phyloP scores from a whole-genome alignment of 2,888 invertebrate genomes.

The Apeira syringaria region DNA sequence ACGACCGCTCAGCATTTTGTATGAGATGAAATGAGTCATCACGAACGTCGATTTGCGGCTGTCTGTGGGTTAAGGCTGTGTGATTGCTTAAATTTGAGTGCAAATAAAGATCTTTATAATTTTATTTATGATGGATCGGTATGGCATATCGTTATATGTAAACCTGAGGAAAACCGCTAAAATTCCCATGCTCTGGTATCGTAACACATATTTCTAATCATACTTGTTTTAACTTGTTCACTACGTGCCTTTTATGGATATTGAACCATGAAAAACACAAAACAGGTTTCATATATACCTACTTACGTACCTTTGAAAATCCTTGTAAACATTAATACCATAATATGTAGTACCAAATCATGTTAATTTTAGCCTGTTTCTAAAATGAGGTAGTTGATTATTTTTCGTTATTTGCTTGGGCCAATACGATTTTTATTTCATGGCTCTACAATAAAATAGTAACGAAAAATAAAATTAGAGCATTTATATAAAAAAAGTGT shows the following conservation, averaged over 20 bases:
- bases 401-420: constrained; percentile 35
- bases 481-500: constrained; percentile 50
- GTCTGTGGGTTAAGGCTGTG: constrained; percentile 54
- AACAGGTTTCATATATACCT: no score
- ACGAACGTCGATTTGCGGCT: no score
- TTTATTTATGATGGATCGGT: constrained; percentile 19
- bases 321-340: not conserved
- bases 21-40: no score
- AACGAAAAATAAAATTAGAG: constrained; percentile 43
- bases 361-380: constrained; percentile 40
- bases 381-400: constrained; percentile 26
- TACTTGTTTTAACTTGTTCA: constrained; percentile 25
- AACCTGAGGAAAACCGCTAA: constrained; percentile 40
- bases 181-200: constrained; percentile 39
- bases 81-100: constrained; percentile 46
- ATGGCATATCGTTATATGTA: constrained; percentile 45
- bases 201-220: constrained; percentile 7
- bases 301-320: no score
- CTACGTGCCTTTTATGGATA: constrained; percentile 43
- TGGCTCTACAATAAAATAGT: constrained; percentile 21
- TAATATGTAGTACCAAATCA: constrained; percentile 31
- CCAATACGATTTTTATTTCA: constrained; percentile 36
- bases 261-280: constrained; percentile 17
- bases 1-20: no score
- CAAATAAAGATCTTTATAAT: constrained; percentile 26